Conservation (phyloP, 2,888 invertebrate genomes). For the Megastigmus dorsalis region DNA sequence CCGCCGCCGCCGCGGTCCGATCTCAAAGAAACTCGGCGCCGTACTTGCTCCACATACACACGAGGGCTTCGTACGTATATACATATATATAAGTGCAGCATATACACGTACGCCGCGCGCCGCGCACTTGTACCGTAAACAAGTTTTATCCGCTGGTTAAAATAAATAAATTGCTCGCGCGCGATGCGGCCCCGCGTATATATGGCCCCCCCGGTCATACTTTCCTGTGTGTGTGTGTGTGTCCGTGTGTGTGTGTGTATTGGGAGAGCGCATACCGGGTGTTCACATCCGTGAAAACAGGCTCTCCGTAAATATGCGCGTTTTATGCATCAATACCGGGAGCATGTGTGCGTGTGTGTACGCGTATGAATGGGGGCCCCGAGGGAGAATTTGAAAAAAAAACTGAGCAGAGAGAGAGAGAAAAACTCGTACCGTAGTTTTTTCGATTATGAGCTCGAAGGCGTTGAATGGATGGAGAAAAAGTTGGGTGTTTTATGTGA, state of each 20-base stretch:
- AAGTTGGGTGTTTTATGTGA: too few species aligned
- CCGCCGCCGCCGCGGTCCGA: neutral
- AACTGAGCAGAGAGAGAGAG: neutral
- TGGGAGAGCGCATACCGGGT: constrained; percentile 70
- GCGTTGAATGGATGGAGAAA: too few species aligned
- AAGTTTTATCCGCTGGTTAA: constrained; percentile 70
- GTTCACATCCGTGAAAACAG: constrained; percentile 73
- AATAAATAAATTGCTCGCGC: constrained; percentile 71
- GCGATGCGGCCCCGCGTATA: constrained; percentile 50
- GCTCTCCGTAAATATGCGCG: constrained; percentile 71
- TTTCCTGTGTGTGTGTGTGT: constrained; percentile 57
- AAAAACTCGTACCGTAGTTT: neutral
- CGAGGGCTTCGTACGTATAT: constrained; percentile 26
- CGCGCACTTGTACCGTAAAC: constrained; percentile 64
- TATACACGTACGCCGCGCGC: too few species aligned
- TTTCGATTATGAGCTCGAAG: neutral
- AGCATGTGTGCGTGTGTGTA: neutral
- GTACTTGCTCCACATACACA: neutral
- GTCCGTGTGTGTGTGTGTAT: neutral
- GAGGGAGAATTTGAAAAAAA: constrained; percentile 11
- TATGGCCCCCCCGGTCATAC: constrained; percentile 63
- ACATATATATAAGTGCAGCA: constrained; percentile 21
- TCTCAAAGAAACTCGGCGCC: constrained; percentile 3
- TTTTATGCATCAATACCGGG: constrained; percentile 70
- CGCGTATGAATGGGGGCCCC: neutral